These are phyloP conservation scores for Poecilia latipinna DNA, from an alignment of 2,113 vertebrate species.

Conservation along the genomic window DNA sequence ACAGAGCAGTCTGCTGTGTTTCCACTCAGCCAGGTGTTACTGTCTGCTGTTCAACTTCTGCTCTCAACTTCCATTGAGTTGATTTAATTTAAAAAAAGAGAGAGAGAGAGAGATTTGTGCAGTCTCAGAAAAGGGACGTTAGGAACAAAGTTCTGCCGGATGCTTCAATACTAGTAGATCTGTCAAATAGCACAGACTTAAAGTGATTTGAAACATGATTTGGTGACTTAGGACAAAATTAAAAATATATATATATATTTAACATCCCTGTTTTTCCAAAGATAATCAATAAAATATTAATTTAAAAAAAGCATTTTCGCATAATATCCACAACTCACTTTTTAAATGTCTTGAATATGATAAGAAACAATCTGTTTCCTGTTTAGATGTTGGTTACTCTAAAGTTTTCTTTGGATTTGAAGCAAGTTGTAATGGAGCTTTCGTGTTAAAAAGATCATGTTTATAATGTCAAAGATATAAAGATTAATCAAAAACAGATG, in stretches of 20 bases:
- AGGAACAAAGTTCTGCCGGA: too few relatives aligned
- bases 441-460: too few relatives aligned
- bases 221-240: not conserved
- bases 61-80: not conserved
- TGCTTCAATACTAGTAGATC: too few relatives aligned
- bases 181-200: too few relatives aligned
- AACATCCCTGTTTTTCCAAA: not conserved
- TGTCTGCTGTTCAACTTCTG: slow-evolving; percentile 12
- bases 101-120: not conserved
- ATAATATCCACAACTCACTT: not conserved
- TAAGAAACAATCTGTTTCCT: too few relatives aligned
- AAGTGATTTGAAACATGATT: not conserved
- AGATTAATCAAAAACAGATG: too few relatives aligned
- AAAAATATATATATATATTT: not conserved
- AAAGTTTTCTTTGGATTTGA: too few relatives aligned
- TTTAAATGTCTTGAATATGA: too few relatives aligned
- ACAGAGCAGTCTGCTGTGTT: slow-evolving; percentile 36
- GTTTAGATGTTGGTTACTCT: too few relatives aligned
- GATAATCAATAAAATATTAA: not conserved
- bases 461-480: too few relatives aligned
- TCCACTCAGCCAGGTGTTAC: slow-evolving; percentile 51
- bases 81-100: too few relatives aligned
- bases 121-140: not conserved
- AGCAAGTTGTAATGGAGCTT: too few relatives aligned
- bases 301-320: not conserved